Base-by-base conservation (phyloP, 2,888 invertebrate genomes). In the Lochmaea capreae region DNA sequence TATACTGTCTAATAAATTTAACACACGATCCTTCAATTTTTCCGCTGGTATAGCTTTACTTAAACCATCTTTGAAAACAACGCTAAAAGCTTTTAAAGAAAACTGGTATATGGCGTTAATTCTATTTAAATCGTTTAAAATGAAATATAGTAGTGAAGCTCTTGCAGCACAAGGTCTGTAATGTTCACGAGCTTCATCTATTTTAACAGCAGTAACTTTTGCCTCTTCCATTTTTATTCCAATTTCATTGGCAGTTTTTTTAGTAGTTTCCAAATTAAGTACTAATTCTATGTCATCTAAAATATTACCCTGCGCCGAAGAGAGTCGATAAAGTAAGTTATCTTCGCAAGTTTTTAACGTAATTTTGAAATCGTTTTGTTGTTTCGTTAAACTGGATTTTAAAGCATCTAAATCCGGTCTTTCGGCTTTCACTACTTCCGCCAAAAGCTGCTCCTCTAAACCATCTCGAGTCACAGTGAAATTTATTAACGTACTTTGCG, bases 41-140 rank as follows among this genome's bases (percentile, higher is more conserved):
- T 94, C 93, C 0, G 93, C 90, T 0, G 89, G 87, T 6, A 90
- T 89, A 0, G 97, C 94, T 72, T 89, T 89, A 16, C 88, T 87
- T 62, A 98, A 91, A 0, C 97, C 96, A 79, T 94, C 94, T 81
- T 93, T 94, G 87, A 97, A 97, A 4, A 97, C 97, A 0, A 94
- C 94, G 81, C 94, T 95, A 88, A 97, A 97, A 0, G 97, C 96
- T 87, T 97, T 97, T 72, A 98, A 88, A 0, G 97, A 97, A 88
- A 98, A 98, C 86, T 97, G 97, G 87, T 98, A 98, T 85, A 98
- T 95, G 61, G 95, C 95, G 87, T 97, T 97, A 82, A 98, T 97
- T 87, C 95, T 95, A 88, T 93, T 92, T 66, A 98, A 87, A 83
- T 98, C 97, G 84, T 96, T 97, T 75, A 98, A 89, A 76, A 97